Evolutionary conservation across 1,140 invertebrate genomes (phyloP).

Genomic region (Drosophila bocqueti): DNA sequence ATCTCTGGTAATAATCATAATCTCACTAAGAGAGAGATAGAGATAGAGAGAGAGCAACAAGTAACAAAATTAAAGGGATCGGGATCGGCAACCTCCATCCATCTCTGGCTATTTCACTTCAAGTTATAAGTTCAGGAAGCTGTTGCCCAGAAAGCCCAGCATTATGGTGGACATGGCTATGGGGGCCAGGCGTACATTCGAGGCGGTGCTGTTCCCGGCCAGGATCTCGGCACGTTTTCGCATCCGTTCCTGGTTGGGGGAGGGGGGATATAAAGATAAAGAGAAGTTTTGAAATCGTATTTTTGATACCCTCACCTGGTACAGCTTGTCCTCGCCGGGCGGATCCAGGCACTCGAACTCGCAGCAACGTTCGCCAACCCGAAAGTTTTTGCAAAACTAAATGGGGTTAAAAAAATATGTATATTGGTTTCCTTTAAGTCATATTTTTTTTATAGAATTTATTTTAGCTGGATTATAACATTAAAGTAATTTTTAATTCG

Average conservation of each 20-base stretch:
- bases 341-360: constrained; percentile 91
- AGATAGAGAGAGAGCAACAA: constrained; percentile 8
- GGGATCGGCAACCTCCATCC: constrained; percentile 6
- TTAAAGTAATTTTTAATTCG: too few relatives aligned
- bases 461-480: background rate
- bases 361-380: constrained; percentile 91
- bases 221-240: constrained; percentile 86
- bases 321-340: constrained; percentile 87
- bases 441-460: background rate
- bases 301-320: constrained; percentile 77
- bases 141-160: constrained; percentile 77
- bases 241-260: constrained; percentile 84
- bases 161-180: constrained; percentile 80
- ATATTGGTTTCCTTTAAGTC: too few relatives aligned
- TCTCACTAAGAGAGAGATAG: background rate
- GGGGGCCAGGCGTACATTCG: constrained; percentile 63
- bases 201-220: constrained; percentile 86
- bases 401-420: background rate
- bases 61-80: constrained; percentile 4
- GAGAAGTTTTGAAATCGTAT: background rate
- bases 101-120: constrained; percentile 52
- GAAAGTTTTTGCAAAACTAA: constrained; percentile 91
- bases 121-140: constrained; percentile 82
- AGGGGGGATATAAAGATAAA: background rate
- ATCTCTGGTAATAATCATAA: constrained; percentile 51